Conservation (phyloP, 2,888 invertebrate species). For the Allacma fusca region DNA sequence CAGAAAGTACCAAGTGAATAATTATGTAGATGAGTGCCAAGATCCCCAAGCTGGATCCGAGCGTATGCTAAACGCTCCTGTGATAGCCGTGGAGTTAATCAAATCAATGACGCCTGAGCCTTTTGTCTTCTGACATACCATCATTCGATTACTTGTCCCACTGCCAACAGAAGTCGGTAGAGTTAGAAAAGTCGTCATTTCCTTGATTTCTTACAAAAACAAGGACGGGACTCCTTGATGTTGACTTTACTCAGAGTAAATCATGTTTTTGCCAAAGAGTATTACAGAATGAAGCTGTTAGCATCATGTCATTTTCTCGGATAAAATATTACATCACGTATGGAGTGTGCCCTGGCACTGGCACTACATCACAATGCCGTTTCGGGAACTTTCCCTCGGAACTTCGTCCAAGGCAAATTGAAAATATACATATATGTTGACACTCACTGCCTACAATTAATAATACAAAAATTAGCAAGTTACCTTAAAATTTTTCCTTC, state of each 20-base stretch:
- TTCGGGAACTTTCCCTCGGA: background rate
- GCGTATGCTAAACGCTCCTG: background rate
- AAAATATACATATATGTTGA: background rate
- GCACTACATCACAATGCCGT: background rate
- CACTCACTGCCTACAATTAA: background rate
- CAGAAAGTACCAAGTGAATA: background rate
- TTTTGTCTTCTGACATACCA: slow-evolving; percentile 3
- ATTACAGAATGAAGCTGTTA: background rate
- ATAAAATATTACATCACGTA: background rate
- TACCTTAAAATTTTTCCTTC: slow-evolving; percentile 2
- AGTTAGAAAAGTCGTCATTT: background rate
- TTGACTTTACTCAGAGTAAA: background rate
- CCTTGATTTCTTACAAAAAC: slow-evolving; percentile 3
- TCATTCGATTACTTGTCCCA: background rate
- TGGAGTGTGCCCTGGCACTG: background rate
- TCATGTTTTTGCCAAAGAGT: slow-evolving; percentile 3
- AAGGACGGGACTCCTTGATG: slow-evolving; percentile 1
- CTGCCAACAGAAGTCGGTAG: background rate
- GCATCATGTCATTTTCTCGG: background rate
- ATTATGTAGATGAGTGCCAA: background rate
- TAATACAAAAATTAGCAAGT: background rate
- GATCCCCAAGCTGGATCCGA: background rate
- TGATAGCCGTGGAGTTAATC: background rate
- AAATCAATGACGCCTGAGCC: background rate
- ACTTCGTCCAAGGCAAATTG: too few species aligned